phyloP scores from a whole-genome alignment of 2,888 invertebrate species.

The Camptogramma bilineatum region DNA sequence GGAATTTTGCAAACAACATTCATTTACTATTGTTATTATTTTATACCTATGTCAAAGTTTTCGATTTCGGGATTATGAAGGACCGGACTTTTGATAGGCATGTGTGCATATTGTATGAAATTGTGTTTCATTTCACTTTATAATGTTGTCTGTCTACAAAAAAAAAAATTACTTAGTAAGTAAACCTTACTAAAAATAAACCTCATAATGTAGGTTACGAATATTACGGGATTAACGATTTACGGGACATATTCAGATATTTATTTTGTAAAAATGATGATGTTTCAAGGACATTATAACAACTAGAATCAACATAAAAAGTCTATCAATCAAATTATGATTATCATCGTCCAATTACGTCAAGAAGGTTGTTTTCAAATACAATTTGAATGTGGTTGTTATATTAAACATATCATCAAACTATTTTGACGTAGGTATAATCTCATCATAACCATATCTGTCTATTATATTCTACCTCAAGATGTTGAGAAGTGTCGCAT shows the following conservation, averaged over 20 bases:
- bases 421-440: slow-evolving; percentile 1
- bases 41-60: too few species aligned
- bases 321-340: not conserved
- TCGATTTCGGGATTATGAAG: too few species aligned
- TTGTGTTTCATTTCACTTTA: too few species aligned
- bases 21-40: too few species aligned
- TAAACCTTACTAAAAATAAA: too few species aligned
- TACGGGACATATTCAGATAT: not conserved
- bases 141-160: too few species aligned
- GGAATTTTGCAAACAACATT: slow-evolving; percentile 1
- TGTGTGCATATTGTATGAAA: too few species aligned
- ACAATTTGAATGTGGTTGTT: not conserved
- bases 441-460: not conserved
- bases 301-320: not conserved
- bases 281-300: not conserved
- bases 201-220: too few species aligned
- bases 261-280: not conserved
- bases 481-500: not conserved
- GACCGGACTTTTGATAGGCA: too few species aligned
- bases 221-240: too few species aligned
- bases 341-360: slow-evolving; percentile 7
- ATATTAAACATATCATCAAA: slow-evolving; percentile 5
- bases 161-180: too few species aligned
- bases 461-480: not conserved
- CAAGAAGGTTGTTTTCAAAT: not conserved